Evolutionary conservation across 1,140 invertebrate species (phyloP).

Genomic region (Rhizoglyphus robini): DNA sequence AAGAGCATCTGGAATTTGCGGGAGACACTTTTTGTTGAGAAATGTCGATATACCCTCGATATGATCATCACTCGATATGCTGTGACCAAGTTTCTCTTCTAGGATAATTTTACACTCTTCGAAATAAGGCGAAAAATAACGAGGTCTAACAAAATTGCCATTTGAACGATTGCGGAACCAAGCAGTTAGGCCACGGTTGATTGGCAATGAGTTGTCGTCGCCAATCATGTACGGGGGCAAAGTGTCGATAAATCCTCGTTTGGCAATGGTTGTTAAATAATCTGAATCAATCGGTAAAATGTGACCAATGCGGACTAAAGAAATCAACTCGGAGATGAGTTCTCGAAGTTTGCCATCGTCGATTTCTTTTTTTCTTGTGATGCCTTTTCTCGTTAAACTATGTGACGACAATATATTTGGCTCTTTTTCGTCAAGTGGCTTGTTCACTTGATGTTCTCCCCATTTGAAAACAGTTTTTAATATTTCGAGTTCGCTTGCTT

Average conservation of each 20-base stretch:
- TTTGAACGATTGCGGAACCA: constrained; percentile 62
- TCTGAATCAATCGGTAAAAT: constrained; percentile 72
- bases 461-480: constrained; percentile 73
- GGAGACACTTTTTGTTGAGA: constrained; percentile 35
- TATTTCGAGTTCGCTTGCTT: constrained; percentile 76
- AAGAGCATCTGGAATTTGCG: constrained; percentile 71
- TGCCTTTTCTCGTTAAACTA: constrained; percentile 62
- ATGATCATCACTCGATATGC: neutral
- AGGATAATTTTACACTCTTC: constrained; percentile 78
- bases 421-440: constrained; percentile 70
- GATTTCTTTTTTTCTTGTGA: constrained; percentile 65
- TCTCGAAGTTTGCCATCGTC: constrained; percentile 75
- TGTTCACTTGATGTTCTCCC: constrained; percentile 69
- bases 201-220: constrained; percentile 36
- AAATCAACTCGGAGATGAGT: constrained; percentile 64
- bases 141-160: constrained; percentile 53
- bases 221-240: constrained; percentile 63
- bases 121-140: constrained; percentile 82
- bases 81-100: constrained; percentile 59
- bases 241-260: constrained; percentile 65
- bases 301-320: constrained; percentile 71
- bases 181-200: constrained; percentile 53
- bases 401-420: constrained; percentile 81
- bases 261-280: constrained; percentile 53
- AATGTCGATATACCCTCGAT: constrained; percentile 43